phyloP scores from a whole-genome alignment of 2,797 vertebrate genomes.

The Ambastaia sidthimunki region DNA sequence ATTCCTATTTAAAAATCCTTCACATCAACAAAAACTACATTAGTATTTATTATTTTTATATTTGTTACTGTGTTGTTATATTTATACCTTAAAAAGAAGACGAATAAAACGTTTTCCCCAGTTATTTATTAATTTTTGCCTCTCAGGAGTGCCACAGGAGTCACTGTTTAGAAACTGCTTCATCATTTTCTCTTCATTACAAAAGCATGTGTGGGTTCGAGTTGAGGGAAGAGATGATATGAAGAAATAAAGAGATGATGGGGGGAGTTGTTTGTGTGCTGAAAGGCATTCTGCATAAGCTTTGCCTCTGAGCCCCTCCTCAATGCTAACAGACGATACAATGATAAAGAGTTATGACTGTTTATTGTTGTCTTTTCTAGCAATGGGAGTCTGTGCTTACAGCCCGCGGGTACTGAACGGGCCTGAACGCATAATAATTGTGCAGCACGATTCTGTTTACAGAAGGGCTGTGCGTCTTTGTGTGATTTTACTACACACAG shows the following conservation, averaged over 20 bases:
- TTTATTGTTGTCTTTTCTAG: slow-evolving; percentile 27
- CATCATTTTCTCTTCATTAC: slow-evolving; percentile 38
- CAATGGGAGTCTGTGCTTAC: slow-evolving; percentile 28
- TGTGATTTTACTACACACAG: background rate
- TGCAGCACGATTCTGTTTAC: slow-evolving; percentile 19
- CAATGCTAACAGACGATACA: slow-evolving; percentile 20
- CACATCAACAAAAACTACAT: too few species aligned
- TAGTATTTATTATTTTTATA: too few species aligned
- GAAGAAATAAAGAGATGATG: slow-evolving; percentile 12
- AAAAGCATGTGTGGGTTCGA: slow-evolving; percentile 43
- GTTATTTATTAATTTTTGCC: slow-evolving; percentile 13
- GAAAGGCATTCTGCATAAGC: slow-evolving; percentile 29
- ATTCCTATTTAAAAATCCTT: too few species aligned
- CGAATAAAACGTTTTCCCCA: too few species aligned
- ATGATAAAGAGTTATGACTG: slow-evolving; percentile 39
- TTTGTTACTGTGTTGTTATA: too few species aligned
- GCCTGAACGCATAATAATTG: slow-evolving; percentile 26
- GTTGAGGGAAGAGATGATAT: slow-evolving; percentile 21
- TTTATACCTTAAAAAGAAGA: too few species aligned
- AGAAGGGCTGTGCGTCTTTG: slow-evolving; percentile 7
- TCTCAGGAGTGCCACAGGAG: slow-evolving; percentile 13
- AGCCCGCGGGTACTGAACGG: slow-evolving; percentile 12
- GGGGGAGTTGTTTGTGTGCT: slow-evolving; percentile 35
- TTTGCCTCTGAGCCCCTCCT: slow-evolving; percentile 28
- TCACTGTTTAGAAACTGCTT: slow-evolving; percentile 29